Evolutionary conservation across 2,113 vertebrate species (phyloP), one percentile per base, ranked within the genome.

Genomic region (Nothocercus julius): DNA sequence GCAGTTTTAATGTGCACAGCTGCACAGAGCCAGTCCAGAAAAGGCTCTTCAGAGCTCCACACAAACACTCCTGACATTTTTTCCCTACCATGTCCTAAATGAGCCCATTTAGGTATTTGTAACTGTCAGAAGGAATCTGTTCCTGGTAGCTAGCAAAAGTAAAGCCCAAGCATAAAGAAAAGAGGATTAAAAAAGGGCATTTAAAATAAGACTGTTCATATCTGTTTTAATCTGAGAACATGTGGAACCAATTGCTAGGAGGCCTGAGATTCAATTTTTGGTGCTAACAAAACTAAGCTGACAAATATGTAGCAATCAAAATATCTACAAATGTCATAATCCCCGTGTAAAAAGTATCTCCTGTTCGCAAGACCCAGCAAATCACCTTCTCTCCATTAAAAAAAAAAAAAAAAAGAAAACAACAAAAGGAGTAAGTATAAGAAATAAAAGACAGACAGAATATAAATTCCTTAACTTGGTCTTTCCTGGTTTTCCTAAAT

Each of bases 401-500:
- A 58, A 30, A 47, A 81, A 49, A 4, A 76, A 19, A 80, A 42
- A 42, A 42, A 42, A 42, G 10, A 42, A 42, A 42, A 42, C 9
- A 42, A 42, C 9, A 85, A 54, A 67, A 70, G 62, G 21, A 64
- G 6, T 45, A 79, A 87, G 53, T 58, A 83, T 19, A 75, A 61
- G 34, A 82, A 91, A 81, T 40, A 62, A 42, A 80, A 85, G 24
- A 19, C 82, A 93, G 30, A 68, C 66, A 22, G 18, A 67, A 82
- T 70, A 79, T 64, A 89, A 82, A 58, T 30, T 42, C 38, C 34
- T 87, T 47, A 64, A 64, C 49, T 74, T 92, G 80, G 44, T 58
- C 49, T 87, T 92, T 70, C 82, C 79, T 44, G 59, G 45, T 82
- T 91, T 93, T 66, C 67, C 75, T 68, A n/a, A 74, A 38, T 42